Percentiles rank a stretch among this genome's conserved stretches.
Evolutionary conservation across 2,113 vertebrate species (phyloP).

Genomic region (Oreotragus oreotragus): DNA sequence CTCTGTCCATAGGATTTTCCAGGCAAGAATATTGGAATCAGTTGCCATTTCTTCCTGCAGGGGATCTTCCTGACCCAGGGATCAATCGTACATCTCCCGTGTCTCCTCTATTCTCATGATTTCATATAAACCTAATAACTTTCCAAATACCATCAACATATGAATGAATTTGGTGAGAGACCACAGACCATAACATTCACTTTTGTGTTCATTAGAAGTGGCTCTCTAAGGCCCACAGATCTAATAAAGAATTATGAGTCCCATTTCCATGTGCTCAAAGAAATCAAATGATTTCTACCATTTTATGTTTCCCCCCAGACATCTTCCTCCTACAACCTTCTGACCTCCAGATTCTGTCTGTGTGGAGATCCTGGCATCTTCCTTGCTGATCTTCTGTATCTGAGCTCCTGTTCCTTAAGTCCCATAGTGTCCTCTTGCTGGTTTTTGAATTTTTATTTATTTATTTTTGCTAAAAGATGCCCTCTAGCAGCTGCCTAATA

Average conservation of each 20-base stretch:
- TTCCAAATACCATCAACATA: neutral
- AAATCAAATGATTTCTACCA: neutral
- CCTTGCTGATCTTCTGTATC: rapidly evolving
- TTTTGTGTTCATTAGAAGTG: neutral
- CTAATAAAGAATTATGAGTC: neutral
- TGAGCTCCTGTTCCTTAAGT: neutral
- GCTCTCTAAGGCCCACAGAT: neutral
- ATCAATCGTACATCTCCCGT: neutral
- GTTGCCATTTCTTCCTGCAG: neutral
- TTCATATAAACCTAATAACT: neutral
- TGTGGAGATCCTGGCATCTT: too few species aligned
- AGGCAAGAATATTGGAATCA: neutral
- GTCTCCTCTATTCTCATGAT: neutral
- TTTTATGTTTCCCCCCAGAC: rapidly evolving
- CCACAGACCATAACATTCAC: neutral
- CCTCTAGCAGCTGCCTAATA: neutral
- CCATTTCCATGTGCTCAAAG: neutral
- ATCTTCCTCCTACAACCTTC: neutral
- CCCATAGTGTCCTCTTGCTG: neutral
- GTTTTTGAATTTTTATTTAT: too few species aligned
- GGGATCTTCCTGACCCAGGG: neutral
- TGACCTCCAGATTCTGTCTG: neutral
- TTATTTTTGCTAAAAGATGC: neutral
- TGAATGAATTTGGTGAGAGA: neutral
- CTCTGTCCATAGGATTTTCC: neutral